Percentiles rank a stretch among this genome's conserved stretches.
phyloP scores from a whole-genome alignment of 2,888 invertebrate species.

The Busseola fusca region DNA sequence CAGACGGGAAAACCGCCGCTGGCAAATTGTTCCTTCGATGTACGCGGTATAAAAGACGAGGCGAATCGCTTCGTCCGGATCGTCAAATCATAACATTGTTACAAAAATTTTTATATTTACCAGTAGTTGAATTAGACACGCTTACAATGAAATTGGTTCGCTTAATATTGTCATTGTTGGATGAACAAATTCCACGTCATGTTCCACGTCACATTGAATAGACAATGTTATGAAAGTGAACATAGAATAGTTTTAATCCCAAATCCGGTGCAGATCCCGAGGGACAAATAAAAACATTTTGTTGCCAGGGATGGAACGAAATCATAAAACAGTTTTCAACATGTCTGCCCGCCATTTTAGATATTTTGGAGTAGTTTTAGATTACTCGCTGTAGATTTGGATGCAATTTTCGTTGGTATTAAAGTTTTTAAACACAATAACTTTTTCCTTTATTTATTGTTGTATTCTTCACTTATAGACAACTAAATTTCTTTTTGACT shows the following conservation, averaged over 20 bases:
- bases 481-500: too few species aligned
- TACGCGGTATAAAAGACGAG: too few species aligned
- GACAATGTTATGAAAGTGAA: not conserved
- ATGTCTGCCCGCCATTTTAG: not conserved
- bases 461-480: not conserved
- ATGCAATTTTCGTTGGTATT: not conserved
- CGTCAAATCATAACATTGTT: too few species aligned
- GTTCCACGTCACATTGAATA: not conserved
- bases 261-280: not conserved
- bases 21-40: too few species aligned
- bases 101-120: too few species aligned
- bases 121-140: too few species aligned
- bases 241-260: slow-evolving; percentile 3
- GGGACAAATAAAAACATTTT: slow-evolving; percentile 31
- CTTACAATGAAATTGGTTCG: too few species aligned
- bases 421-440: not conserved
- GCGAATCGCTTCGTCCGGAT: too few species aligned
- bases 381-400: not conserved
- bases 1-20: too few species aligned
- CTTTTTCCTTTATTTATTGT: not conserved
- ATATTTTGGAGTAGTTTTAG: not conserved
- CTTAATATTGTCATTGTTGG: not conserved
- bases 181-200: not conserved
- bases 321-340: slow-evolving; percentile 26
- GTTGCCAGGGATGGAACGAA: not conserved